phyloP scores from a whole-genome alignment of 2,113 vertebrate species.

The Amblyopsis rosae region DNA sequence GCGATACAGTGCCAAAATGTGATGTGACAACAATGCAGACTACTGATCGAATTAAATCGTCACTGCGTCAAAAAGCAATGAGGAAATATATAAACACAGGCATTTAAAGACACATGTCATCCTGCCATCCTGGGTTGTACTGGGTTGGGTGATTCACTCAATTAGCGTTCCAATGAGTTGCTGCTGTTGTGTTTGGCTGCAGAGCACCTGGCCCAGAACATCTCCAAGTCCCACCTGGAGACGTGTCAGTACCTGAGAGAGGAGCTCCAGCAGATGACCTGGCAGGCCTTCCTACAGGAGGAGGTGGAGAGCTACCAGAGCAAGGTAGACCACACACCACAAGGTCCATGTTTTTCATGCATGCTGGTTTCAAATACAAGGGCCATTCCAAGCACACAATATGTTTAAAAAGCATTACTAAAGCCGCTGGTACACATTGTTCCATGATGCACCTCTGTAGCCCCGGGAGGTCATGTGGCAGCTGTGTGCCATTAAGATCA shows the following conservation, averaged over 20 bases:
- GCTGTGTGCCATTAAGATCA: slow-evolving; percentile 91
- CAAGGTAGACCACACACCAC: slow-evolving; percentile 76
- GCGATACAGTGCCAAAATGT: no score
- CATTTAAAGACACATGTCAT: no score
- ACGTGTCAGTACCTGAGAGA: slow-evolving; percentile 93
- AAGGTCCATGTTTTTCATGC: not conserved
- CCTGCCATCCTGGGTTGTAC: no score
- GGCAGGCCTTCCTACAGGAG: slow-evolving; percentile 88
- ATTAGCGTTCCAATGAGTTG: slow-evolving; percentile 10
- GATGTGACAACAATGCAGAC: no score
- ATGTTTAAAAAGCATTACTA: not conserved
- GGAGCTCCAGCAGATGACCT: slow-evolving; percentile 91
- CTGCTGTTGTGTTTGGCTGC: slow-evolving; percentile 25
- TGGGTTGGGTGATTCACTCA: not conserved
- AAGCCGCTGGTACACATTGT: not conserved
- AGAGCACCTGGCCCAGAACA: slow-evolving; percentile 90
- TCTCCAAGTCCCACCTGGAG: slow-evolving; percentile 93
- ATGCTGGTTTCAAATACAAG: not conserved
- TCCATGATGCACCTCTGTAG: slow-evolving; percentile 59
- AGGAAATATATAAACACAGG: no score
- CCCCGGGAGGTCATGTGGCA: slow-evolving; percentile 95
- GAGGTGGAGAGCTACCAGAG: slow-evolving; percentile 89
- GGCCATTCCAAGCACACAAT: no score
- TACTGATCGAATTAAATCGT: no score
- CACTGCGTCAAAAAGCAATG: no score